Base-by-base conservation (phyloP, 2,888 invertebrate genomes). In the Anoplius nigerrimus region DNA sequence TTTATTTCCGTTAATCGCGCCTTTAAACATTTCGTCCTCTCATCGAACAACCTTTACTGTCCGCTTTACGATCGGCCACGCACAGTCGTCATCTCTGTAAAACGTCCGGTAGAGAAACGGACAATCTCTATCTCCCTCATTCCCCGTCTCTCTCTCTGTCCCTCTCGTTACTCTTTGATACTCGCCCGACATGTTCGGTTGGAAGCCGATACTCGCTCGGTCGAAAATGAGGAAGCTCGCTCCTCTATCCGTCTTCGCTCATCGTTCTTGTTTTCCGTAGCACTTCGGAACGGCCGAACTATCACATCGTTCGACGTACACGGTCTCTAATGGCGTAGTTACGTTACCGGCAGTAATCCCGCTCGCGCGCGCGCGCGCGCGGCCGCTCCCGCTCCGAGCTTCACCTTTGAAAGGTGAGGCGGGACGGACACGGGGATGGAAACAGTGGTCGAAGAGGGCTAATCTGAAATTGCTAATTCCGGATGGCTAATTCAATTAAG, bases 401-500 rank as follows among this genome's bases (percentile, higher is more conserved):
- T 16, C 55, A 8, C 48, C 20, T 51, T 24, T 51, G 66, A 67
- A 69, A 65, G 72, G 57, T 57, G 51, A 62, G 51, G 20, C 69
- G 58, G 62, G 61, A 65, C 62, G 59, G 64, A 63, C 34, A 20
- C 21, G 21, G 53, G 20, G 53, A 48, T 18, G 48, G 48, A 48
- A 18, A 34, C 34, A 18, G 27, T n/a, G 34, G 55, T n/a, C 27
- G 34, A 20, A 18, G 27, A 2, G 66, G 79, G 81, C 81, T 83
- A 83, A 86, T 86, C 84, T 80, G 81, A 86, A 86, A 87, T 85
- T 85, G 84, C 85, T 85, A 87, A 87, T 87, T 85, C 84, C 84
- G 82, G 83, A 79, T 77, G 83, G 83, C 85, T 86, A 84, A 87
- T 87, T 87, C 84, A 87, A 87, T 87, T 87, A 86, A 84, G 85